These are phyloP conservation scores for Neomonachus schauinslandi DNA, from an alignment of 2,113 vertebrate genomes.

Conservation along the genomic window DNA sequence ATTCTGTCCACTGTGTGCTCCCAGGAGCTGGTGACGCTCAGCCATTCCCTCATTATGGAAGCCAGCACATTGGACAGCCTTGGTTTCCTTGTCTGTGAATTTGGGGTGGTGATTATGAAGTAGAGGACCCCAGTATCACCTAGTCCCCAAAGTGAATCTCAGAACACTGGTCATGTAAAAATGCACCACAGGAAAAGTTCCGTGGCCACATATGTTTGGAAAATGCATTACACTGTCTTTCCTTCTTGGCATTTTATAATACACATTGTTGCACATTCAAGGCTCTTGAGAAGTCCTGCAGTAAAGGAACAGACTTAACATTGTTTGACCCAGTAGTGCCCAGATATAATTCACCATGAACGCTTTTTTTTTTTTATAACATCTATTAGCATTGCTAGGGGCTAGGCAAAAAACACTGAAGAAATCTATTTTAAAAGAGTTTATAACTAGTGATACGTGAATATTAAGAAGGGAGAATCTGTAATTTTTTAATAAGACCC, in stretches of 20 bases:
- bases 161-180: background rate
- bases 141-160: background rate
- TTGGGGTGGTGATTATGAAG: background rate
- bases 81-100: background rate
- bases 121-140: background rate
- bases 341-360: background rate
- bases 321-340: background rate
- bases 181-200: background rate
- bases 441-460: background rate
- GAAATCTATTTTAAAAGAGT: background rate
- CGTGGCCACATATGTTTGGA: background rate
- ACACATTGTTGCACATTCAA: background rate
- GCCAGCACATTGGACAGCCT: background rate
- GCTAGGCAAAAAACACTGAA: conserved; percentile 12
- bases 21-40: background rate
- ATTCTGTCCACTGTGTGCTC: background rate
- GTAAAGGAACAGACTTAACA: background rate
- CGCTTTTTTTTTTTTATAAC: background rate
- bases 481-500: background rate
- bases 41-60: background rate
- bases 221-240: background rate
- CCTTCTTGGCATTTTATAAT: conserved; percentile 16
- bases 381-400: background rate
- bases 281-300: background rate
- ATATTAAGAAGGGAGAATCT: background rate